Base-by-base conservation (phyloP, 2,888 invertebrate species). In the Drosophila antonietae region DNA sequence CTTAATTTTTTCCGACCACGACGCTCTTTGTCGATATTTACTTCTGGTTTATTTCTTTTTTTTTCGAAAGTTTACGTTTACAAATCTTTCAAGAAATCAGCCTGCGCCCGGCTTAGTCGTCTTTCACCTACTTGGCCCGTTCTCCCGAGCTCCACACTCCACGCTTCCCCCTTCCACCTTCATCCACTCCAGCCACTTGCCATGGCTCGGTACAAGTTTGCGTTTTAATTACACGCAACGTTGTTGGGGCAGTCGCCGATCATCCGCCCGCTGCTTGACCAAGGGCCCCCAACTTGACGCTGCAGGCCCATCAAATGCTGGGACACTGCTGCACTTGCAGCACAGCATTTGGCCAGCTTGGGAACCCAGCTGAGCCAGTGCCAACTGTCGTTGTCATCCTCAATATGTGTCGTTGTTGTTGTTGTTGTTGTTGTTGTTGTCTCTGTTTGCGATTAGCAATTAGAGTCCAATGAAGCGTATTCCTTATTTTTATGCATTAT, bases 381-480 rank as follows among this genome's bases (percentile, higher is more conserved):
- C 41, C 75, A 64, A 75, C 80, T 63, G 65, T 68, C 76, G 78
- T 84, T 84, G 85, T 87, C 88, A 81, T 81, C 84, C 68, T 62
- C 70, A 23, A 55, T 49, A 31, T 64, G 58, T 52, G 60, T 53
- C 71, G 52, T 23, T 66, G 31, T 47, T 63, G 56, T 39, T 53
- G 44, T 39, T 63, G 56, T 39, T 53, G 44, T 39, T 61, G 47
- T 39, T 69, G 65, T 51, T 68, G 60, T 59, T 72, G 55, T 70
- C 68, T 64, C 69, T 80, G 75, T 82, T 84, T 82, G 77, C 74
- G 78, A 80, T 86, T 77, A 80, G 81, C 90, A 89, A 90, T 89
- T 89, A 89, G 90, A 86, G 84, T 74, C 81, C 88, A 83, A 84
- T 86, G 90, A 88, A 86, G 89, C 90, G 82, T 90, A 78, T 83